These are phyloP conservation scores for Ruditapes philippinarum DNA, from an alignment of 1,140 invertebrate genomes.

Conservation along the genomic window DNA sequence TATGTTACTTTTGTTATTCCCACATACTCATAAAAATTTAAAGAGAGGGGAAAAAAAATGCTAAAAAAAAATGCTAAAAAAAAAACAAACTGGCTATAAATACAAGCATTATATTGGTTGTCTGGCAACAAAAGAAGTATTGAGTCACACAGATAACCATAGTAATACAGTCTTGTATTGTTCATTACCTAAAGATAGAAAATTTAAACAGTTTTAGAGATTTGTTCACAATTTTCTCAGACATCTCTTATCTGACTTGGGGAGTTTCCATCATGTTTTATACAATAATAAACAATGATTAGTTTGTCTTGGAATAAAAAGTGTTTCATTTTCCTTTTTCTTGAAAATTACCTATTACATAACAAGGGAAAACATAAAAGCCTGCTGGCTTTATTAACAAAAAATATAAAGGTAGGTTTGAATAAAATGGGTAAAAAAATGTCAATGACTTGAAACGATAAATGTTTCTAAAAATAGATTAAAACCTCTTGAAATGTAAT, in stretches of 20 bases:
- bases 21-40: too few relatives aligned
- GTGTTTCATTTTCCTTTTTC: not conserved
- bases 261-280: not conserved
- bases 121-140: not conserved
- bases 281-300: not conserved
- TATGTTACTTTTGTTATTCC: too few relatives aligned
- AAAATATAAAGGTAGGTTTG: not conserved
- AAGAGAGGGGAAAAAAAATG: too few relatives aligned
- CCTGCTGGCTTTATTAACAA: not conserved
- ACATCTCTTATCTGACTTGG: not conserved
- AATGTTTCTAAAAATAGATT: not conserved
- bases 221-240: not conserved
- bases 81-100: too few relatives aligned
- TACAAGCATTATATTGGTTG: not conserved
- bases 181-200: slow-evolving; percentile 11
- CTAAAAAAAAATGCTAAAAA: too few relatives aligned
- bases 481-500: too few relatives aligned
- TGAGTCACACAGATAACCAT: not conserved
- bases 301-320: not conserved
- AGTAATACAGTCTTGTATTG: not conserved
- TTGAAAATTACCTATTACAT: too few relatives aligned
- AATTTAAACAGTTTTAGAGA: too few relatives aligned
- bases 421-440: not conserved
- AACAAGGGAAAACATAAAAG: not conserved
- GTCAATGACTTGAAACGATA: not conserved